Percentiles rank a stretch among this genome's conserved stretches.
These are phyloP conservation scores for Morinoia aosen DNA, from an alignment of 2,888 invertebrate species.

Conservation along the genomic window DNA sequence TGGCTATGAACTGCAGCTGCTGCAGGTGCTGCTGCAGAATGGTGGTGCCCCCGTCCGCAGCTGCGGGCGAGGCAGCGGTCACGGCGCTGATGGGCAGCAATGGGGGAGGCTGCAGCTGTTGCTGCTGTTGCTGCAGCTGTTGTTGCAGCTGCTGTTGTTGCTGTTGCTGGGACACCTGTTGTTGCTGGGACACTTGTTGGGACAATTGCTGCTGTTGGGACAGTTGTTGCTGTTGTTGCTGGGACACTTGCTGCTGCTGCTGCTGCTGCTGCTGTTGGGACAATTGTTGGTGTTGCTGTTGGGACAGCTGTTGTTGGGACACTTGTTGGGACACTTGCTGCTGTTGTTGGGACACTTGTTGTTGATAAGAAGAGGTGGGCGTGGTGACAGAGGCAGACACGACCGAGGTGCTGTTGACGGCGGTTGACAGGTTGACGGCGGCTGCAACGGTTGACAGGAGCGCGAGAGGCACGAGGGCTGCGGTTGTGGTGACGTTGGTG, in stretches of 20 bases:
- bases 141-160: neutral
- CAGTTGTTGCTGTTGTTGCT: neutral
- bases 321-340: neutral
- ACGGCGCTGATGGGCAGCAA: neutral
- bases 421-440: neutral
- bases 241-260: slow-evolving; percentile 12
- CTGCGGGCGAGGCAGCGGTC: neutral
- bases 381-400: neutral
- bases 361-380: neutral
- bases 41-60: neutral
- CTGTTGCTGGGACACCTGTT: neutral
- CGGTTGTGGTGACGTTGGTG: neutral
- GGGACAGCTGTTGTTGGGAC: neutral
- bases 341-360: neutral
- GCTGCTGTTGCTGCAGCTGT: neutral
- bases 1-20: slow-evolving; percentile 20
- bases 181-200: neutral
- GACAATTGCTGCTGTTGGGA: neutral
- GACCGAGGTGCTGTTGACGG: neutral
- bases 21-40: slow-evolving; percentile 53
- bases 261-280: neutral
- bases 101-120: slow-evolving; percentile 19
- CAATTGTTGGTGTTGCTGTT: neutral
- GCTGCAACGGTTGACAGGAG: neutral
- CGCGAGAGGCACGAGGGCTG: neutral